Conservation (phyloP, 2,888 invertebrate genomes). For the Physocephala rufipes region DNA sequence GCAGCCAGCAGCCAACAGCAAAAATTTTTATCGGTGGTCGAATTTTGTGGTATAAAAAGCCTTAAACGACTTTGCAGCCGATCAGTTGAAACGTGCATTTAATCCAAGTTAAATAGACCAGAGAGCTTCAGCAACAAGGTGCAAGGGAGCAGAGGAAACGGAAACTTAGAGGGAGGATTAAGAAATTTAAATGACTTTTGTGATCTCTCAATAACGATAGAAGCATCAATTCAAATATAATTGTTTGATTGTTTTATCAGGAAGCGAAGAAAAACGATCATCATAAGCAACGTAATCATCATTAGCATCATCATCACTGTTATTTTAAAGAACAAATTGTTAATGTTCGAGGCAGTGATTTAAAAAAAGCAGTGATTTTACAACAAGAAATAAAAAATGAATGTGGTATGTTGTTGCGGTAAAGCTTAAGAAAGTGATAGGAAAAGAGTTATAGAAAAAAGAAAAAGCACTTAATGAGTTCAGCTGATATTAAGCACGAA, state of each 20-base stretch:
- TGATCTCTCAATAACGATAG: neutral
- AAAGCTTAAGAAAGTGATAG: neutral
- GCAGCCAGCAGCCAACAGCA: too few species aligned
- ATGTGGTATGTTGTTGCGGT: constrained; percentile 29
- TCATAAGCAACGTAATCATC: too few species aligned
- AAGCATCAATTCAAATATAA: neutral
- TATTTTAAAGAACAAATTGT: too few species aligned
- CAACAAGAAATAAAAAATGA: constrained; percentile 19
- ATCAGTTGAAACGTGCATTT: constrained; percentile 53
- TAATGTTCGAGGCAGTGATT: neutral
- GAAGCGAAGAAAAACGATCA: neutral
- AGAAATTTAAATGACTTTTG: neutral
- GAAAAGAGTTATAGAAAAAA: neutral
- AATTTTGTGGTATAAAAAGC: constrained; percentile 59
- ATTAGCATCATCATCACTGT: too few species aligned
- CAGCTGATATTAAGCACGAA: neutral
- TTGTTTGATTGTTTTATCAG: neutral
- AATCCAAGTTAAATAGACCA: constrained; percentile 26
- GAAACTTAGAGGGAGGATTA: neutral
- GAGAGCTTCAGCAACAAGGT: constrained; percentile 17
- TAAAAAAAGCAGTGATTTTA: neutral
- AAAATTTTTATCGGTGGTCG: constrained; percentile 28
- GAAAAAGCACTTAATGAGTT: neutral
- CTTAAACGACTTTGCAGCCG: constrained; percentile 55
- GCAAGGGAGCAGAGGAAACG: neutral